Evolutionary conservation across 2,888 invertebrate species (phyloP).

Genomic region (Stramonita haemastoma): DNA sequence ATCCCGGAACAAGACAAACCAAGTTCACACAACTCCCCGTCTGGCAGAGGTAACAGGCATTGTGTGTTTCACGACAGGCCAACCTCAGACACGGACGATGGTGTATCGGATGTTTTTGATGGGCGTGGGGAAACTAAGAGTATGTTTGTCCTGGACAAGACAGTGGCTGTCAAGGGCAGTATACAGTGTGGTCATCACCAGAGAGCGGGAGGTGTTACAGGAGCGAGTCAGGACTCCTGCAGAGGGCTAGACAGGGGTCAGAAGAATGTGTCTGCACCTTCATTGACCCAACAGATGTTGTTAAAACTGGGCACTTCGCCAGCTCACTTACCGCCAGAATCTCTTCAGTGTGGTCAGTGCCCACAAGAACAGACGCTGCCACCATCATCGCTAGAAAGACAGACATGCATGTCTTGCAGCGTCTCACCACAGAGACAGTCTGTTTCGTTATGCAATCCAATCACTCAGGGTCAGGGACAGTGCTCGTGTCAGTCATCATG

Average conservation of each 20-base stretch:
- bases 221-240: too few relatives aligned
- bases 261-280: too few relatives aligned
- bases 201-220: too few relatives aligned
- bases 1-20: constrained; percentile 63
- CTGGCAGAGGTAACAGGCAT: not conserved
- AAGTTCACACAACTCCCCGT: not conserved
- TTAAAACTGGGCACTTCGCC: too few relatives aligned
- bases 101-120: not conserved
- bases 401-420: too few relatives aligned
- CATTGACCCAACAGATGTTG: too few relatives aligned
- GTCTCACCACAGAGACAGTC: too few relatives aligned
- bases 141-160: constrained; percentile 40
- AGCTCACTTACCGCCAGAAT: not conserved
- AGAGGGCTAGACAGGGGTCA: not conserved
- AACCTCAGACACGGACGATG: not conserved
- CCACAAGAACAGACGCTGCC: not conserved
- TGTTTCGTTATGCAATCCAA: too few relatives aligned
- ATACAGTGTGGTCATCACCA: not conserved
- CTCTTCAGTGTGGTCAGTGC: not conserved
- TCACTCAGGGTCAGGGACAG: too few relatives aligned
- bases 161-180: constrained; percentile 21
- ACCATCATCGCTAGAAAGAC: not conserved
- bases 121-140: not conserved
- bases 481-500: not conserved
- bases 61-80: not conserved